Base-by-base conservation (phyloP, 2,113 vertebrate species). In the Grammomys surdaster region DNA sequence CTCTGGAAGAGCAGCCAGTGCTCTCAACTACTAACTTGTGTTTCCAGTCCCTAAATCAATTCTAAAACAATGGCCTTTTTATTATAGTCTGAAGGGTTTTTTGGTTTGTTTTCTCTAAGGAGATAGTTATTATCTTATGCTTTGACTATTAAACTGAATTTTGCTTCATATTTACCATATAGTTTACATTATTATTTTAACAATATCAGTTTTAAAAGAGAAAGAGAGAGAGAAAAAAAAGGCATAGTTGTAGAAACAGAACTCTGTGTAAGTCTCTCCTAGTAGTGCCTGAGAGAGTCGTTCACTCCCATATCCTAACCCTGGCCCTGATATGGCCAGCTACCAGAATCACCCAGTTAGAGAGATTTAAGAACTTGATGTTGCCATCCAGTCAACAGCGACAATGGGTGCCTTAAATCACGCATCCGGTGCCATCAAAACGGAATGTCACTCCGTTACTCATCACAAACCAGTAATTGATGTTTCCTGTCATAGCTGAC, bases 401-500 rank as follows among this genome's bases (percentile, higher is more conserved):
- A 54, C 14, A 69, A 60, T 2, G 19, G 48, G 40, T 31, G 10
- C 28, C 78, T 1, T n/a, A 81, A 86, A 36, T 89, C 33, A 28
- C 26, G 89, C 19, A 63, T 40, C 48, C 60, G 0, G 4, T 43
- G 31, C 26, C 58, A 46, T 76, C 51, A 70, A 11, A 58, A 72
- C 24, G 7, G 58, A 94, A 60, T n/a, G 22, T 40, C 51, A 84
- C 88, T 87, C 75, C 88, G 3, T 67, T 86, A 31, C 51, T 97
- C 73, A 58, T 63, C 48, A 63, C 63, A 96, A 81, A 43, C 51
- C 48, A 54, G 75, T 78, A 85, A 88, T 48, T 60, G 76, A 90
- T 72, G 11, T 75, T 93, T 95, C 63, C n/a, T 93, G 86, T 36
- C 26, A n/a, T 90, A 67, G 87, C 28, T 93, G 22, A 88, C 36